Base-by-base conservation (phyloP, 1,140 invertebrate genomes). In the Lepidurus arcticus region DNA sequence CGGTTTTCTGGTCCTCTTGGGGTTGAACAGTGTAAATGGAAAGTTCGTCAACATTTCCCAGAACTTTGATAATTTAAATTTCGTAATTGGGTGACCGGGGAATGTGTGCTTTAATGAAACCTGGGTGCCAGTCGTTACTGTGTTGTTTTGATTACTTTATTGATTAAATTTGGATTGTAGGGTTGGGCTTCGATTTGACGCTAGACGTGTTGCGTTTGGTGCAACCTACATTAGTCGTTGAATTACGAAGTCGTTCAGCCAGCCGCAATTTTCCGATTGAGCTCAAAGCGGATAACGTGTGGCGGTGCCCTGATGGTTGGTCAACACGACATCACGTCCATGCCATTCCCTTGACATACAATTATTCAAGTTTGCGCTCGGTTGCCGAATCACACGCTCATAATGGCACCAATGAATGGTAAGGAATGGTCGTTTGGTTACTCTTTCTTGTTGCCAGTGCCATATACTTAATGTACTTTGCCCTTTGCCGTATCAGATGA, bases 171-270 rank as follows among this genome's bases (percentile, higher is more conserved):
- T 65, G 73, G 78, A 75, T 79, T 80, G 2, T 76, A 83, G 84
- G 84, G 10, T 74, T 85, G 9, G 85, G 85, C 10, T 76, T 85
- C 34, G 80, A 81, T 21, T 75, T 86, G 16, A 81, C 84, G 42
- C 79, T 84, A 34, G 83, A 85, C 73, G 81, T 82, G 1, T 42
- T 86, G 8, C 79, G 82, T 73, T 79, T 85, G 7, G 76, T 83
- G 16, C 43, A 81, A 16, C 85, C 85, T 21, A 80, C 80, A 24
- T 78, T 83, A 21, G 81, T 86, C 1, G 77, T 86, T 45, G 84
- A 86, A 80, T 79, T 86, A 5, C 80, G 82, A 10, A 81, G 82
- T 42, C 26, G 73, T 44, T 81, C 81, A n/a, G 8, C 44, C 4
- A 21, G 75, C 16, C 81, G 82, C 24, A 84, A 84, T 44, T 84